Base-by-base conservation (phyloP, 2,797 vertebrate species). In the Heterohyrax brucei region DNA sequence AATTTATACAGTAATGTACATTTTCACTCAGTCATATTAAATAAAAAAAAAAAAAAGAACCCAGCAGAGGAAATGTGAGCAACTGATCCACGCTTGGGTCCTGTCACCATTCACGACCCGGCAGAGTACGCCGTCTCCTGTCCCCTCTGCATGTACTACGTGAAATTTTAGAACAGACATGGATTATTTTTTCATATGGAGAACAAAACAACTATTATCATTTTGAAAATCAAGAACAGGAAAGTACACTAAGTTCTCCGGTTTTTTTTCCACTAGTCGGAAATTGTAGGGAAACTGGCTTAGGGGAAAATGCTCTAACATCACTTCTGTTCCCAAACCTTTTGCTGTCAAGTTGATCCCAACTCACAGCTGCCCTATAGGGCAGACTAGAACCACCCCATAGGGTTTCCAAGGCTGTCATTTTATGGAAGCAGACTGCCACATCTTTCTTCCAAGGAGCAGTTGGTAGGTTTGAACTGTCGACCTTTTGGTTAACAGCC, bases 181-280 rank as follows among this genome's bases (percentile, higher is more conserved):
- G 48, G 2, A 9, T 30, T 21, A 18, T 59, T 64, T 87, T 83
- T 30, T 48, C 39, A 70, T 46, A 28, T 81, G 62, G 61, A 68
- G 70, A 93, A 93, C 50, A 77, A 92, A 92, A 91, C 4, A 14
- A n/a, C 21, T 86, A 53, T 62, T 82, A 39, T n/a, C 53, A 53
- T 75, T 84, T 78, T 76, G 50, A 86, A 94, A 80, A 33, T 50
- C 64, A 87, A 50, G 87, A 77, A 50, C 76, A 62, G 50, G 9
- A 56, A 72, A 77, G 6, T 18, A 24, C 12, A n/a, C 33, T 30
- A 61, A 14, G 1, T 85, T 78, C 62, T 50, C 73, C 79, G 59
- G 50, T 87, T 76, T 1, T 59, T 87, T 91, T 82, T 39, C 24
- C n/a, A 46, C 0, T 28, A 77, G 48, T 39, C 9, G 48, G 10